Percentiles rank a stretch among this genome's conserved stretches.
Evolutionary conservation across 2,888 invertebrate species (phyloP).

Genomic region (Pachliopta kotzebuea): DNA sequence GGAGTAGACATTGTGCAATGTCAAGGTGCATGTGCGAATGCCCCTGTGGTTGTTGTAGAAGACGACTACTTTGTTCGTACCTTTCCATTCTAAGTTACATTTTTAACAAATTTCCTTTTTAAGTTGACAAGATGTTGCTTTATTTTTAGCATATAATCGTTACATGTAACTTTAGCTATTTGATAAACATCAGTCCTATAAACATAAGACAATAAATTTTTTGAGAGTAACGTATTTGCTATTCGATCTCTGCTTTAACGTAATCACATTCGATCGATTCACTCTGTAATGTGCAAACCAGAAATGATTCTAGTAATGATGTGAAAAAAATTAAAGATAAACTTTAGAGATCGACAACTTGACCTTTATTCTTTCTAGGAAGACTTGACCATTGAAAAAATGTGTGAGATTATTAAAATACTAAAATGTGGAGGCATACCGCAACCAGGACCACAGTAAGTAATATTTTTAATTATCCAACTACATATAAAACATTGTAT

Average conservation of each 20-base stretch:
- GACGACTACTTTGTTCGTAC: conserved; percentile 68
- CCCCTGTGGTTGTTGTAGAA: conserved; percentile 60
- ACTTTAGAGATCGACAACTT: no score
- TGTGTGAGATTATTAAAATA: conserved; percentile 58
- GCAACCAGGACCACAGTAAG: conserved; percentile 63
- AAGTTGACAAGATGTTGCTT: no score
- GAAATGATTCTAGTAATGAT: no score
- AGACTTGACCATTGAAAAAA: conserved; percentile 55
- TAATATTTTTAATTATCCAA: conserved; percentile 23
- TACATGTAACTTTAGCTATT: no score
- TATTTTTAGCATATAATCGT: no score
- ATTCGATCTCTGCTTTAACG: background rate
- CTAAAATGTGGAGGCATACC: conserved; percentile 57
- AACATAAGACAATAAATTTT: no score
- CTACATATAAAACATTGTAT: no score
- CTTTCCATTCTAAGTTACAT: background rate
- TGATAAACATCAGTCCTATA: no score
- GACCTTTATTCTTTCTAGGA: conserved; percentile 51
- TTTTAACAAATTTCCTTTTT: no score
- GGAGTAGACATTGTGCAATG: conserved; percentile 66
- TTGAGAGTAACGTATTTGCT: no score
- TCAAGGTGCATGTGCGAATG: conserved; percentile 67
- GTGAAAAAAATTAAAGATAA: no score
- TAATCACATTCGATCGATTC: background rate
- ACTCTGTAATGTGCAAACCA: no score